phyloP scores from a whole-genome alignment of 2,888 invertebrate species.

The Metallyticus violacea region DNA sequence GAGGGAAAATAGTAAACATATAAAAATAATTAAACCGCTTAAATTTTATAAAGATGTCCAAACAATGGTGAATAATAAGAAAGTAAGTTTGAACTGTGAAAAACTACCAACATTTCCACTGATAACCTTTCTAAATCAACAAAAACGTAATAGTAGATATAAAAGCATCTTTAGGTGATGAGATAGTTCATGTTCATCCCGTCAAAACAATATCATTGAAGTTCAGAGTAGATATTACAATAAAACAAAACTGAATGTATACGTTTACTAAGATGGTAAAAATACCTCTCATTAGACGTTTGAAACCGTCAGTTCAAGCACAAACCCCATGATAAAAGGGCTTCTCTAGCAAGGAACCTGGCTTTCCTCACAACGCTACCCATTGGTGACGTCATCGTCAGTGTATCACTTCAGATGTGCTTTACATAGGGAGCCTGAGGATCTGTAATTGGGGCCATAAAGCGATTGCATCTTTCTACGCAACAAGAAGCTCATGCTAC shows the following conservation, averaged over 20 bases:
- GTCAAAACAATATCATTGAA: neutral
- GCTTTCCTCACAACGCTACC: neutral
- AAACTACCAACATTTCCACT: no score
- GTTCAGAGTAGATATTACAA: neutral
- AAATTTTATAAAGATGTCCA: no score
- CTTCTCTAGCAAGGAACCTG: neutral
- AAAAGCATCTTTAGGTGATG: neutral
- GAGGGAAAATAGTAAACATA: no score
- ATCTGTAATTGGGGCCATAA: neutral
- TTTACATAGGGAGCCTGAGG: neutral
- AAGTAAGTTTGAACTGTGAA: no score
- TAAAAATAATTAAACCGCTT: no score
- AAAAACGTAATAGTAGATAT: neutral
- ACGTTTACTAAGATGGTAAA: neutral
- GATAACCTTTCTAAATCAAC: no score
- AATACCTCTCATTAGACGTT: neutral
- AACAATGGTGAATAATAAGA: no score
- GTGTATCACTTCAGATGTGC: neutral
- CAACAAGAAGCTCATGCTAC: neutral
- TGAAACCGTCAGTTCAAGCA: neutral
- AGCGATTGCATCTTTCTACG: neutral
- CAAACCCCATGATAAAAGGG: neutral
- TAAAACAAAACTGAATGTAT: neutral
- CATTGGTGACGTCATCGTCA: neutral
- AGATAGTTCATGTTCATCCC: neutral